A percentile compares a stretch with the other conserved stretches of the same genome.
These are phyloP conservation scores for Bungarus multicinctus DNA, from an alignment of 2,113 vertebrate genomes.

Conservation along the genomic window DNA sequence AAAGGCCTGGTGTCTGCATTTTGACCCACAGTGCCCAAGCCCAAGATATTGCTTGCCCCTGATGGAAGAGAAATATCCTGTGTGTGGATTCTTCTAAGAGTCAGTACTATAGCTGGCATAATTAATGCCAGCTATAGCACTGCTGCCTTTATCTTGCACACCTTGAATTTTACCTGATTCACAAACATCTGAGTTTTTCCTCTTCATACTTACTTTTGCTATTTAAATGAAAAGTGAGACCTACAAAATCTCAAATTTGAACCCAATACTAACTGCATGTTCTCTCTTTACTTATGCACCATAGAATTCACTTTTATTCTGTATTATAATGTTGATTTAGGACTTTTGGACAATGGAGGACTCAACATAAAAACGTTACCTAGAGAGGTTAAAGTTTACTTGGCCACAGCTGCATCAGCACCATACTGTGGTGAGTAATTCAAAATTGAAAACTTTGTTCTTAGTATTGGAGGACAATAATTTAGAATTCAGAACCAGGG, in stretches of 20 bases:
- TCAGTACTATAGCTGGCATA: neutral
- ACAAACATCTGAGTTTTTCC: neutral
- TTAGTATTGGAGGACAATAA: neutral
- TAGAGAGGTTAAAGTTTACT: slow-evolving; percentile 78
- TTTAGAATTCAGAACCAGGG: neutral
- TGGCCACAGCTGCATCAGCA: slow-evolving; percentile 73
- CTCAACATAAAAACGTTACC: slow-evolving; percentile 72
- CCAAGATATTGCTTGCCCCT: neutral
- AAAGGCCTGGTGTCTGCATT: neutral
- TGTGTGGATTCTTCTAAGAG: neutral
- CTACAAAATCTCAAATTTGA: neutral
- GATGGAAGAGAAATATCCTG: neutral
- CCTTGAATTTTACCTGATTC: neutral
- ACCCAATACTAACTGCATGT: neutral
- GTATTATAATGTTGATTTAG: slow-evolving; percentile 60
- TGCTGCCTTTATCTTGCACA: neutral
- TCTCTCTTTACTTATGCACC: neutral
- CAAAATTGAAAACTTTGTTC: neutral
- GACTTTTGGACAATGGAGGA: slow-evolving; percentile 76
- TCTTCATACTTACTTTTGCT: neutral
- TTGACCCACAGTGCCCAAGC: neutral
- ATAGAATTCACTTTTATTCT: neutral
- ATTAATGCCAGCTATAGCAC: no score
- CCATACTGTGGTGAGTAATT: slow-evolving; percentile 85
- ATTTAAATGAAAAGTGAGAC: neutral